phyloP scores from a whole-genome alignment of 2,888 invertebrate species.

The Halictus quadricinctus region DNA sequence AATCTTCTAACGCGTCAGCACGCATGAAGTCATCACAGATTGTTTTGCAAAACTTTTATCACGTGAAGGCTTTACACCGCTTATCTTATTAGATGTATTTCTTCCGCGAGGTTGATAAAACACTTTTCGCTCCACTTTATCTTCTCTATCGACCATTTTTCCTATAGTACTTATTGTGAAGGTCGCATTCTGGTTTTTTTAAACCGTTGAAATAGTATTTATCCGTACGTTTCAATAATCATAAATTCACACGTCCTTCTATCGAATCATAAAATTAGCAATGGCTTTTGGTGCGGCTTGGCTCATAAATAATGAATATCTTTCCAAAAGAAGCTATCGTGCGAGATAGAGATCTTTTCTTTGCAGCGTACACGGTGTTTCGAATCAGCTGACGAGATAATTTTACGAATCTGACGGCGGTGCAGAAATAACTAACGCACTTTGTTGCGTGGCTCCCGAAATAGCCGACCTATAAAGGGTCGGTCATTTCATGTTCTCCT shows the following conservation, averaged over 20 bases:
- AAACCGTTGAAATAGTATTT: background rate
- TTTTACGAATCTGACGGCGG: slow-evolving; percentile 54
- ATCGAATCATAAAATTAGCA: background rate
- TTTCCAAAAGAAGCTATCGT: background rate
- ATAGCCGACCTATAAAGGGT: slow-evolving; percentile 67
- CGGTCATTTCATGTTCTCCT: slow-evolving; percentile 50
- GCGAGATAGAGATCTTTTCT: background rate
- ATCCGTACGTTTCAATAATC: background rate
- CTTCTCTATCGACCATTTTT: background rate
- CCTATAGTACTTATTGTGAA: background rate
- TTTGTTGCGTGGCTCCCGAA: slow-evolving; percentile 54
- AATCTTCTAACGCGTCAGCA: background rate
- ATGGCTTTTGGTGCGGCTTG: background rate
- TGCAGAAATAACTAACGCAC: slow-evolving; percentile 58
- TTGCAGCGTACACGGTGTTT: slow-evolving; percentile 12
- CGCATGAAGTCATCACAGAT: background rate
- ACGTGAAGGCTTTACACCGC: background rate
- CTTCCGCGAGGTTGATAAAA: background rate
- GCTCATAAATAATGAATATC: background rate
- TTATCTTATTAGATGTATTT: background rate
- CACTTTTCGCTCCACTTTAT: background rate
- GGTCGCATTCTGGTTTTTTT: background rate
- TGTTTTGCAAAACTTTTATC: background rate
- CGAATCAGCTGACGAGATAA: slow-evolving; percentile 44
- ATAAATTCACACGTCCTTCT: background rate